A percentile compares a stretch with the other conserved stretches of the same genome.
Evolutionary conservation across 2,888 invertebrate genomes (phyloP).

Genomic region (Anodontia alba): DNA sequence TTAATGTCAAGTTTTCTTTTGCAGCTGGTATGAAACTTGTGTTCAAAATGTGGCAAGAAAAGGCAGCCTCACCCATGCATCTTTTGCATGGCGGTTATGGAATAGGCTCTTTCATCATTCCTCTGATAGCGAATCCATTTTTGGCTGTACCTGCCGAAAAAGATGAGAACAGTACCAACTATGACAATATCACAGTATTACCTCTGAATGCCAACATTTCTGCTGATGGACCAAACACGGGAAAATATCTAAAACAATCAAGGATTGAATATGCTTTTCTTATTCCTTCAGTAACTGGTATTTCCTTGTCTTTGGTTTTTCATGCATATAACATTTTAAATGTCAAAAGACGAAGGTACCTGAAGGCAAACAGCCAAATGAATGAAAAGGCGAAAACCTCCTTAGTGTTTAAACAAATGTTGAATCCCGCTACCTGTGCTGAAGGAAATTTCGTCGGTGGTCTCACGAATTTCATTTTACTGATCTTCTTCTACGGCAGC

Average conservation of each 20-base stretch:
- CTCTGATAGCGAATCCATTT: conserved; percentile 71
- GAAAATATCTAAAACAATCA: conserved; percentile 40
- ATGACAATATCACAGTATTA: too few relatives aligned
- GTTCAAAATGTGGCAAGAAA: conserved; percentile 69
- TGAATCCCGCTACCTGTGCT: conserved; percentile 68
- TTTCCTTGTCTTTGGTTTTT: conserved; percentile 55
- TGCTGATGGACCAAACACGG: too few relatives aligned
- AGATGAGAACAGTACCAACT: neutral
- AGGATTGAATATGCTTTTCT: conserved; percentile 67
- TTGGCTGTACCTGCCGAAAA: conserved; percentile 51
- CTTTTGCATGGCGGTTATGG: conserved; percentile 74
- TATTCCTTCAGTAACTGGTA: conserved; percentile 57
- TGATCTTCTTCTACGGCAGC: conserved; percentile 70
- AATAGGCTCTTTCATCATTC: conserved; percentile 73
- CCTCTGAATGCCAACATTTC: too few relatives aligned
- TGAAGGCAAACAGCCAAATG: neutral
- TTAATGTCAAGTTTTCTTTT: conserved; percentile 40
- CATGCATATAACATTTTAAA: conserved; percentile 48
- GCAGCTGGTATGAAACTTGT: conserved; percentile 71
- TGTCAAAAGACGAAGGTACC: neutral
- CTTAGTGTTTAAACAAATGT: conserved; percentile 46
- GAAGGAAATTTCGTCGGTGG: conserved; percentile 65
- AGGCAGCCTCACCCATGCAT: conserved; percentile 71
- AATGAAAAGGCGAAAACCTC: neutral
- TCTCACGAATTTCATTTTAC: conserved; percentile 50